A percentile compares a stretch with the other conserved stretches of the same genome.
Evolutionary conservation across 2,113 vertebrate species (phyloP).

Genomic region (Colaptes auratus): DNA sequence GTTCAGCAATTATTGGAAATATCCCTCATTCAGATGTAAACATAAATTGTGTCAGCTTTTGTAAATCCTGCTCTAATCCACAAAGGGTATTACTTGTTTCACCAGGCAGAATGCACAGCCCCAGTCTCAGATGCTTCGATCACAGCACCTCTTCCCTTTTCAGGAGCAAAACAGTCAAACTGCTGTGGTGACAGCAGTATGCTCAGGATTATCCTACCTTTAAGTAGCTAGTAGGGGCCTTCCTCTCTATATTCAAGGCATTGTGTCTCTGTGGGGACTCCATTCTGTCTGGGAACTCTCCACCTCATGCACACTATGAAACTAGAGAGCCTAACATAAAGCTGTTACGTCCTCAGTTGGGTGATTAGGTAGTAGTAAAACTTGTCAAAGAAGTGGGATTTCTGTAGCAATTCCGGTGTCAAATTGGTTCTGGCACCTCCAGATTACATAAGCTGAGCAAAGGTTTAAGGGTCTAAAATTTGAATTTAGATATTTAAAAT

Average conservation of each 20-base stretch:
- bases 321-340: neutral
- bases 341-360: neutral
- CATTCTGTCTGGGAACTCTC: fast-evolving
- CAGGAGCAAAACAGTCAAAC: neutral
- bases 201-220: neutral
- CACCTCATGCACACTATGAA: neutral
- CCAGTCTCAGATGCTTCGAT: neutral
- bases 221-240: neutral
- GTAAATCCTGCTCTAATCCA: neutral
- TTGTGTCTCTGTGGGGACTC: fast-evolving
- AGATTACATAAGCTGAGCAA: neutral
- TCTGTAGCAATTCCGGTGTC: neutral
- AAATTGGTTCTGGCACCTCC: neutral
- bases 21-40: neutral
- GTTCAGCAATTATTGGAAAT: conserved; percentile 50
- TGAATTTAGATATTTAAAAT: neutral
- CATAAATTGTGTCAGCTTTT: neutral
- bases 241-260: neutral
- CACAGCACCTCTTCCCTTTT: neutral
- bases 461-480: neutral
- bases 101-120: neutral
- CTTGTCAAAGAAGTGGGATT: neutral
- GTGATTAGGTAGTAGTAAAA: neutral
- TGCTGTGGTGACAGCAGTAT: neutral
- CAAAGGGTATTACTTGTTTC: neutral